phyloP scores from a whole-genome alignment of 2,797 vertebrate species.

The Mormyrus hasselquistii region DNA sequence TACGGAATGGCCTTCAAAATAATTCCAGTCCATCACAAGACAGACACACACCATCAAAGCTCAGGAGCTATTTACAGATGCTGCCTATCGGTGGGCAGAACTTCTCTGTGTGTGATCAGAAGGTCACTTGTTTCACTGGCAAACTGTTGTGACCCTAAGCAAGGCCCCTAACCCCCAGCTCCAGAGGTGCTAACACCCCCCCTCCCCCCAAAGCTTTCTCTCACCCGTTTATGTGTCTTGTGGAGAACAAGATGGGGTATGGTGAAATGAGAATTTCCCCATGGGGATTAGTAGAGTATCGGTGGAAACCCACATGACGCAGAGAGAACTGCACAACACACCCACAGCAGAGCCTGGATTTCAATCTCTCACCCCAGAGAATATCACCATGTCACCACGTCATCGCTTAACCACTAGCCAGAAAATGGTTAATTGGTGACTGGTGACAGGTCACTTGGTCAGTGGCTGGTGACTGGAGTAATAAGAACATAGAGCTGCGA shows the following conservation, averaged over 20 bases:
- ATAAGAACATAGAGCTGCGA: neutral
- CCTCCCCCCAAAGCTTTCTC: neutral
- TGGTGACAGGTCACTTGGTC: too few relatives aligned
- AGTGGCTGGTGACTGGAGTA: too few relatives aligned
- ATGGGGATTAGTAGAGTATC: neutral
- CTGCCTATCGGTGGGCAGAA: neutral
- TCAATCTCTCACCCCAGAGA: neutral
- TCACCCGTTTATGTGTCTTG: neutral
- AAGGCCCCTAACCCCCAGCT: neutral
- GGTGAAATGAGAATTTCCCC: neutral
- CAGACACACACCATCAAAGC: neutral
- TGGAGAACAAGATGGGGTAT: neutral
- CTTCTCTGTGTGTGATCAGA: neutral
- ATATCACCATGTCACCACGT: neutral
- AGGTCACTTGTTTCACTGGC: neutral
- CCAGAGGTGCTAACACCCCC: neutral
- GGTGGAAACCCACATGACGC: neutral
- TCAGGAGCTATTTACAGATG: neutral
- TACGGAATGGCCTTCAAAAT: neutral
- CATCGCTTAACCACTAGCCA: neutral
- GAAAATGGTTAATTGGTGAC: neutral
- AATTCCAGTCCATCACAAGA: neutral
- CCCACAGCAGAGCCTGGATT: neutral
- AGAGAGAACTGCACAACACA: neutral
- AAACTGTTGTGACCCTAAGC: neutral